Percentiles rank a stretch among this genome's conserved stretches.
These are phyloP conservation scores for Athetis lepigone DNA, from an alignment of 2,888 invertebrate species.

Conservation along the genomic window DNA sequence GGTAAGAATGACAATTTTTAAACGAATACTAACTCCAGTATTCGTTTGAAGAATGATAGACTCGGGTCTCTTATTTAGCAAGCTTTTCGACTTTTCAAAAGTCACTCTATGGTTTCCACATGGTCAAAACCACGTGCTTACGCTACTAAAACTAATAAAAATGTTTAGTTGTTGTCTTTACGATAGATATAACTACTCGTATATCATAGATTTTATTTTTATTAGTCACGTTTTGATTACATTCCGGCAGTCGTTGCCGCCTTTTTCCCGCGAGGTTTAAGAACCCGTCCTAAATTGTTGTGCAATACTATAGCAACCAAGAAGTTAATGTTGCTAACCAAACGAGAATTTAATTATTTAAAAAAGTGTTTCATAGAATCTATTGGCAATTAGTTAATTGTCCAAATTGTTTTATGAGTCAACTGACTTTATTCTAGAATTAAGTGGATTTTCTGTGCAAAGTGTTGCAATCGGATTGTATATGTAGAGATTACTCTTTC, in stretches of 20 bases:
- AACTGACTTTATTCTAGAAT: conserved; percentile 12
- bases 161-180: background rate
- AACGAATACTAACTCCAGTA: too few relatives aligned
- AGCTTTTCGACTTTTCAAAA: too few relatives aligned
- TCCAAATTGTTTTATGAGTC: background rate
- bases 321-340: conserved; percentile 16
- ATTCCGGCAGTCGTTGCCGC: conserved; percentile 21
- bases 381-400: conserved; percentile 1
- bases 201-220: too few relatives aligned
- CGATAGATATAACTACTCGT: too few relatives aligned
- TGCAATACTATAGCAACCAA: conserved; percentile 44
- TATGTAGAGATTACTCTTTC: too few relatives aligned
- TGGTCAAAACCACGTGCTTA: too few relatives aligned
- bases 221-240: conserved; percentile 1
- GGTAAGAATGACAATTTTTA: too few relatives aligned
- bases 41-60: too few relatives aligned
- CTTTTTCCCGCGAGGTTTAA: conserved; percentile 28
- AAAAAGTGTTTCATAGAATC: conserved; percentile 2
- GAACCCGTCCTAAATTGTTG: conserved; percentile 51
- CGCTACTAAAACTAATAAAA: background rate
- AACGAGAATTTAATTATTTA: conserved; percentile 47
- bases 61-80: too few relatives aligned
- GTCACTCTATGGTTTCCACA: too few relatives aligned
- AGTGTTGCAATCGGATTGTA: too few relatives aligned
- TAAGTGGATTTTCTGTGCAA: too few relatives aligned